Percentiles rank a stretch among this genome's conserved stretches.
These are phyloP conservation scores for Lithophane leautieri DNA, from an alignment of 2,888 invertebrate genomes.

Conservation along the genomic window DNA sequence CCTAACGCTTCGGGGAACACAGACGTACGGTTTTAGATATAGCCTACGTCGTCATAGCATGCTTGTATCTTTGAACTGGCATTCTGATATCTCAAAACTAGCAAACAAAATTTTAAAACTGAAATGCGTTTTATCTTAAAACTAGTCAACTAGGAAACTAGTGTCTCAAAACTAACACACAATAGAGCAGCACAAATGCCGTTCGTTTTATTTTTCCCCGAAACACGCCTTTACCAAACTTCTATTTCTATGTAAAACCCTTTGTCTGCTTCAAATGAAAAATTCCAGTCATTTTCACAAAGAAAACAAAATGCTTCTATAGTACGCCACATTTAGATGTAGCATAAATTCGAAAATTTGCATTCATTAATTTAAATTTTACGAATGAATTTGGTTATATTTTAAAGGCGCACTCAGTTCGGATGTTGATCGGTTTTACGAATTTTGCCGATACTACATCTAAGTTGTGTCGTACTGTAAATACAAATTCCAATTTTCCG, in stretches of 20 bases:
- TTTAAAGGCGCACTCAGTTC: too few species aligned
- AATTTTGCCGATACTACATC: too few species aligned
- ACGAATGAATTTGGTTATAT: too few species aligned
- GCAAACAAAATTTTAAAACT: not conserved
- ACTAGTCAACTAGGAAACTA: not conserved
- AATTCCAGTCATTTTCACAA: slow-evolving; percentile 2
- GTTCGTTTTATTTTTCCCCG: slow-evolving; percentile 6
- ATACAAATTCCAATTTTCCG: slow-evolving; percentile 32
- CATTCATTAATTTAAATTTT: too few species aligned
- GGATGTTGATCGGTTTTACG: too few species aligned
- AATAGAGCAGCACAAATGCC: not conserved
- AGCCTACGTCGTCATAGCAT: not conserved
- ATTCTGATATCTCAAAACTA: not conserved
- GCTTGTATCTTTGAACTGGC: too few species aligned
- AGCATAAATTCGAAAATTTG: too few species aligned
- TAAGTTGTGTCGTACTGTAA: too few species aligned
- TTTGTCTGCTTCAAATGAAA: not conserved
- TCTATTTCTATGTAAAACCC: not conserved
- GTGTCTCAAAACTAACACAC: not conserved
- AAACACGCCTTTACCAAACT: not conserved
- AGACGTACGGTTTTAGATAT: too few species aligned
- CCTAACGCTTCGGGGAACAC: too few species aligned
- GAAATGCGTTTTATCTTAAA: not conserved
- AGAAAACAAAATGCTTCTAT: slow-evolving; percentile 5
- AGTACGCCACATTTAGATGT: too few species aligned